These are phyloP conservation scores for Salarias fasciatus DNA, from an alignment of 2,797 vertebrate species.

Conservation along the genomic window DNA sequence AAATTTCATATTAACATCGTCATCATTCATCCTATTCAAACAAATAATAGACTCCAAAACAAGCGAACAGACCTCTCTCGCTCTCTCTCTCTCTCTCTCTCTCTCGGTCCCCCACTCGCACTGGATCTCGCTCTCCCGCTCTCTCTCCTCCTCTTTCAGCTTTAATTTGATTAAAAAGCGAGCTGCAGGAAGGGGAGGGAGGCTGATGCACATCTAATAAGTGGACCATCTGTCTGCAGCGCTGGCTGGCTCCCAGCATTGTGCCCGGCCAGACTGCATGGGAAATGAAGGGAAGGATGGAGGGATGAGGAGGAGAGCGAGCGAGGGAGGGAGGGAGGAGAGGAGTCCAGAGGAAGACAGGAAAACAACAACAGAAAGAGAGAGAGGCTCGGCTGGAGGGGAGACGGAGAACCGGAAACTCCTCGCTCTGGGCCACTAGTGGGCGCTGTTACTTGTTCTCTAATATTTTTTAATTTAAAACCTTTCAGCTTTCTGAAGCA, in stretches of 20 bases:
- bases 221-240: slow-evolving; percentile 96
- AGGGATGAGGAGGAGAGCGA: slow-evolving; percentile 43
- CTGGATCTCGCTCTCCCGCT: slow-evolving; percentile 16
- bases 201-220: slow-evolving; percentile 98
- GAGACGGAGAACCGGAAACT: background rate
- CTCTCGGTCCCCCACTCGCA: background rate
- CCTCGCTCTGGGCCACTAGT: no score
- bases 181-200: slow-evolving; percentile 95
- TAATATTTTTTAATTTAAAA: no score
- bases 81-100: slow-evolving; percentile 38
- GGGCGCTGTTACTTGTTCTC: no score
- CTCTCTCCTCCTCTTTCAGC: slow-evolving; percentile 83
- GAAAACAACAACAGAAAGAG: slow-evolving; percentile 32
- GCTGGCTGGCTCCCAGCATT: slow-evolving; percentile 96
- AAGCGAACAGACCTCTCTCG: slow-evolving; percentile 59
- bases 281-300: slow-evolving; percentile 65
- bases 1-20: slow-evolving; percentile 68
- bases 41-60: slow-evolving; percentile 72
- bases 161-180: slow-evolving; percentile 99
- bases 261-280: slow-evolving; percentile 86
- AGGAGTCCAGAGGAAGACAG: background rate
- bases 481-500: no score
- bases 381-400: no score
- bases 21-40: slow-evolving; percentile 73
- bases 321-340: slow-evolving; percentile 7